Percentiles rank a stretch among this genome's conserved stretches.
Evolutionary conservation across 2,797 vertebrate species (phyloP).

Genomic region (Mycteria americana): DNA sequence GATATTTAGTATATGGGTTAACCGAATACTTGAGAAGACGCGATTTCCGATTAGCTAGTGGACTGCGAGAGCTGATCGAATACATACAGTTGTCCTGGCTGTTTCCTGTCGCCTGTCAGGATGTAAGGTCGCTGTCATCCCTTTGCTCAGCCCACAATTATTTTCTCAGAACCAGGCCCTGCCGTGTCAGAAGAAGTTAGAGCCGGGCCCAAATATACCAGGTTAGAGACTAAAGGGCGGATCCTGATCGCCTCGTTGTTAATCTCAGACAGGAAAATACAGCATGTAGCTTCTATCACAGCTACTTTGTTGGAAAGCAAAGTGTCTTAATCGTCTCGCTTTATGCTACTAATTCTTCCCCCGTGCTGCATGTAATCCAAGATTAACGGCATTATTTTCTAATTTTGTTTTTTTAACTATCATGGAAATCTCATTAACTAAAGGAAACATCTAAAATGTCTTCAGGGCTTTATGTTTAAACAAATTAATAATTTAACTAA

Average conservation of each 20-base stretch:
- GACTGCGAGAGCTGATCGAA: neutral
- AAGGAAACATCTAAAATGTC: slow-evolving; percentile 33
- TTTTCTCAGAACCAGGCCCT: neutral
- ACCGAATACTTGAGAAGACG: neutral
- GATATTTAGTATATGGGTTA: neutral
- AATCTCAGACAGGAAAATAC: neutral
- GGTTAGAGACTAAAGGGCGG: neutral
- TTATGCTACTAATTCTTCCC: slow-evolving; percentile 41
- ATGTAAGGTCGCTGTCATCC: no score
- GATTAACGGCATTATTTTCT: slow-evolving; percentile 48
- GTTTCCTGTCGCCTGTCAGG: fast-evolving
- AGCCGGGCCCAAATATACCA: neutral
- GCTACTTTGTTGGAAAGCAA: neutral
- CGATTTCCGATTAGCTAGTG: neutral
- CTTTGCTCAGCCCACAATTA: neutral
- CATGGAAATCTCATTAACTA: slow-evolving; percentile 58
- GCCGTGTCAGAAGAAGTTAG: neutral
- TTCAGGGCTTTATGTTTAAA: neutral
- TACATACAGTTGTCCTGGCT: neutral
- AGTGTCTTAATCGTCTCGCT: slow-evolving; percentile 22
- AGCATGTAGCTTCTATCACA: neutral
- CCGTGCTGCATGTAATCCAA: slow-evolving; percentile 36
- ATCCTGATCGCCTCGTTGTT: neutral
- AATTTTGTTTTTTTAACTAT: slow-evolving; percentile 39
- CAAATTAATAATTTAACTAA: neutral